Percentiles rank a stretch among this genome's conserved stretches.
phyloP scores from a whole-genome alignment of 2,113 vertebrate genomes.

The Nothoprocta perdicaria region DNA sequence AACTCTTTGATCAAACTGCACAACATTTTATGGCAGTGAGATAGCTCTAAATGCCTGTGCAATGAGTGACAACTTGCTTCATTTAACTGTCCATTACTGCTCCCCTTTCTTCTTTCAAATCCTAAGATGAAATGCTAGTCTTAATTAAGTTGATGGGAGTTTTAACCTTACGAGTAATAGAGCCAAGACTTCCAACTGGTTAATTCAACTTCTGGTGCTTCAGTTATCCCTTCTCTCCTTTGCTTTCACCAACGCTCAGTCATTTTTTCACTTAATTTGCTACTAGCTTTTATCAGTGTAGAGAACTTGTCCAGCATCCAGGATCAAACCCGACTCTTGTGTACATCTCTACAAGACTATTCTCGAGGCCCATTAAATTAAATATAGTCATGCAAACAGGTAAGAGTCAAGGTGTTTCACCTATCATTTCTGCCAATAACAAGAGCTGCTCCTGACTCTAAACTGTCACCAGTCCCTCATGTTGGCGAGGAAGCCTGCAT shows the following conservation, averaged over 20 bases:
- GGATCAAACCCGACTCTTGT: background rate
- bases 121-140: background rate
- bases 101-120: background rate
- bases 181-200: background rate
- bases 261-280: background rate
- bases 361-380: background rate
- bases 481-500: background rate
- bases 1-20: constrained; percentile 65
- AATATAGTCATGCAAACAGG: background rate
- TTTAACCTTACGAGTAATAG: background rate
- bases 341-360: background rate
- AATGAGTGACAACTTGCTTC: background rate
- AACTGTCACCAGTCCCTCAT: background rate
- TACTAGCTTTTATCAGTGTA: background rate
- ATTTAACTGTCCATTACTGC: background rate
- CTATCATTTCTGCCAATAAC: background rate
- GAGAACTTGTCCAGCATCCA: background rate
- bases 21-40: constrained; percentile 15
- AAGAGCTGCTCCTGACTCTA: constrained; percentile 31
- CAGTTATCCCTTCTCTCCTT: background rate
- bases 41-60: background rate
- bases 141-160: constrained; percentile 12
- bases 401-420: background rate
- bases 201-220: background rate
- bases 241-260: background rate